These are phyloP conservation scores for Protomyctophum bolini DNA, from an alignment of 2,113 vertebrate genomes.

Conservation along the genomic window DNA sequence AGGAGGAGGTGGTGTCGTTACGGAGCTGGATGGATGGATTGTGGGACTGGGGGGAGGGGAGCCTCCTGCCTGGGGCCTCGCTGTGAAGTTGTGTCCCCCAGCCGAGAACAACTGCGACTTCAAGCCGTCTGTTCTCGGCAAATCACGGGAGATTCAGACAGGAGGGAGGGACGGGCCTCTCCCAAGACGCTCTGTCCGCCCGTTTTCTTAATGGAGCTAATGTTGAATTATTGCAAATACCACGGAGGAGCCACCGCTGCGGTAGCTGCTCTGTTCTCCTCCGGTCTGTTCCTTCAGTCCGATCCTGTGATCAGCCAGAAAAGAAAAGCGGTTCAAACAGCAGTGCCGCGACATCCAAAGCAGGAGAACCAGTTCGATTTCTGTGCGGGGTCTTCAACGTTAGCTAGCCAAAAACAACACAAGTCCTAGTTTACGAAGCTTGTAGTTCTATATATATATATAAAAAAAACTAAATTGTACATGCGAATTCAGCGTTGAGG, in stretches of 20 bases:
- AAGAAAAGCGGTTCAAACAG: conserved; percentile 34
- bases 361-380: conserved; percentile 18
- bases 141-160: conserved; percentile 64
- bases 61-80: conserved; percentile 67
- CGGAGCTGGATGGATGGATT: conserved; percentile 24
- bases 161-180: conserved; percentile 49
- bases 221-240: conserved; percentile 19
- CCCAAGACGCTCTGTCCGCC: conserved; percentile 35
- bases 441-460: too few relatives aligned
- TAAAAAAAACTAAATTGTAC: not conserved
- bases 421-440: not conserved
- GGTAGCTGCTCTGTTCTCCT: conserved; percentile 21
- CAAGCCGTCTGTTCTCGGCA: conserved; percentile 58
- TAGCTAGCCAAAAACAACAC: conserved; percentile 1
- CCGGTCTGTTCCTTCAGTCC: conserved; percentile 5
- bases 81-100: conserved; percentile 76
- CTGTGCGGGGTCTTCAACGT: conserved; percentile 8
- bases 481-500: not conserved
- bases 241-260: conserved; percentile 35
- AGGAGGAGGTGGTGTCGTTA: conserved; percentile 40
- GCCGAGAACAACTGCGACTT: conserved; percentile 69
- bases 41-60: conserved; percentile 52
- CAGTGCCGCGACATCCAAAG: conserved; percentile 53
- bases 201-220: conserved; percentile 24
- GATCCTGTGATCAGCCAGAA: conserved; percentile 25